A percentile compares a stretch with the other conserved stretches of the same genome.
Evolutionary conservation across 1,140 invertebrate genomes (phyloP).

Genomic region (Solen grandis): DNA sequence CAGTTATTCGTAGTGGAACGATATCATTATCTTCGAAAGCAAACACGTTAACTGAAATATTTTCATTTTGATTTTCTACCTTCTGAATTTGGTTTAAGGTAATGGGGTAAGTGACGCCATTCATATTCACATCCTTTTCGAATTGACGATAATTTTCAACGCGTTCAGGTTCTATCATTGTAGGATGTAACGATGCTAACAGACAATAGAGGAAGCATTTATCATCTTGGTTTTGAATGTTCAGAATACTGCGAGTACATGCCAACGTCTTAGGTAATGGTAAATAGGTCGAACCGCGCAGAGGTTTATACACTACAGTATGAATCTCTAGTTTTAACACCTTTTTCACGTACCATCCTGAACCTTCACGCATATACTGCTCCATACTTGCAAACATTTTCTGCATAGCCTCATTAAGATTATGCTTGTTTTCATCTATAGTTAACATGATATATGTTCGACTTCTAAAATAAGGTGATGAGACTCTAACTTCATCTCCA

Average conservation of each 20-base stretch:
- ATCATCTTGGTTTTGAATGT: conserved; percentile 19
- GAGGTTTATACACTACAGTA: background rate
- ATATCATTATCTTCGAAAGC: background rate
- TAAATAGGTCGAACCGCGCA: conserved; percentile 9
- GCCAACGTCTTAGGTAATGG: conserved; percentile 1
- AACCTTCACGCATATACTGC: background rate
- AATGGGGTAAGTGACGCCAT: conserved; percentile 4
- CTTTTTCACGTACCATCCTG: conserved; percentile 4
- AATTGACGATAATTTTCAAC: background rate
- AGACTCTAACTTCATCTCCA: background rate
- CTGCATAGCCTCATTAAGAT: conserved; percentile 38
- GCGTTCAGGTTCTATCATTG: background rate
- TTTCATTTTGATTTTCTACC: conserved; percentile 20
- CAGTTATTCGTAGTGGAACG: conserved; percentile 6
- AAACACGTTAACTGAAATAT: conserved; percentile 6
- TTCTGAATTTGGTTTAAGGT: conserved; percentile 14
- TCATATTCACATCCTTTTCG: background rate
- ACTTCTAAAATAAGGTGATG: conserved; percentile 32
- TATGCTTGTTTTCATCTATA: conserved; percentile 3
- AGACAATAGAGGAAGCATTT: conserved; percentile 10
- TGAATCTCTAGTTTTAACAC: conserved; percentile 20
- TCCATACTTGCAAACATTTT: too few species aligned
- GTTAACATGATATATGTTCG: conserved; percentile 7
- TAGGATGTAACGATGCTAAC: conserved; percentile 5
- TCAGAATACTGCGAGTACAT: background rate